These are phyloP conservation scores for Tonatia bakeri DNA, from an alignment of 2,113 vertebrate genomes.

Conservation along the genomic window DNA sequence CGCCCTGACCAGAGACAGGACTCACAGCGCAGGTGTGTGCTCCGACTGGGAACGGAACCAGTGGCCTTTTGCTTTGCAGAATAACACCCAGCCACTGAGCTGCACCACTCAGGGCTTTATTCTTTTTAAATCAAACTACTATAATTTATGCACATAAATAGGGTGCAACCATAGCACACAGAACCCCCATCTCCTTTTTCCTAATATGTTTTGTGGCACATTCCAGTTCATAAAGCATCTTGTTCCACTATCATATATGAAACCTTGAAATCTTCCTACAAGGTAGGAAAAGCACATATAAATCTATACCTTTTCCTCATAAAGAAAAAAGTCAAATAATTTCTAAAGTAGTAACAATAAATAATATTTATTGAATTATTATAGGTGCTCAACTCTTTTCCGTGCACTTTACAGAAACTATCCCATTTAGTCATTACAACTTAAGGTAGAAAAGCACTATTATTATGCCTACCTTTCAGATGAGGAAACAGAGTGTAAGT, in stretches of 20 bases:
- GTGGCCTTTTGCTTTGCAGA: too few species aligned
- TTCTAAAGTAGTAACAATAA: background rate
- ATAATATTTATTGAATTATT: background rate
- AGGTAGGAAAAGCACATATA: background rate
- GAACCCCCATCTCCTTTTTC: background rate
- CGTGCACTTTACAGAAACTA: background rate
- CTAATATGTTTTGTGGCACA: background rate
- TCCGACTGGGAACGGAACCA: too few species aligned
- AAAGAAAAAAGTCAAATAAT: slow-evolving; percentile 29
- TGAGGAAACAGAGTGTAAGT: background rate
- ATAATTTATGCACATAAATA: background rate
- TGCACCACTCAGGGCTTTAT: too few species aligned
- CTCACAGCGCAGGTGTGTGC: too few species aligned
- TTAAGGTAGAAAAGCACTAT: background rate
- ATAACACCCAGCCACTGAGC: too few species aligned
- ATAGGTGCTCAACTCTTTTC: background rate
- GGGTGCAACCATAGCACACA: background rate
- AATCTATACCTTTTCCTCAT: background rate
- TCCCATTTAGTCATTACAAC: background rate
- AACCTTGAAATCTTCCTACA: background rate
- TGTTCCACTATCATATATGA: background rate
- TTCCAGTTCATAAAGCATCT: background rate
- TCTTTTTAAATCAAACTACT: background rate
- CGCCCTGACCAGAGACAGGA: too few species aligned
- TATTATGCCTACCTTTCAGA: background rate